A percentile compares a stretch with the other conserved stretches of the same genome.
Evolutionary conservation across 2,888 invertebrate genomes (phyloP).

Genomic region (Aleiodes testaceus): DNA sequence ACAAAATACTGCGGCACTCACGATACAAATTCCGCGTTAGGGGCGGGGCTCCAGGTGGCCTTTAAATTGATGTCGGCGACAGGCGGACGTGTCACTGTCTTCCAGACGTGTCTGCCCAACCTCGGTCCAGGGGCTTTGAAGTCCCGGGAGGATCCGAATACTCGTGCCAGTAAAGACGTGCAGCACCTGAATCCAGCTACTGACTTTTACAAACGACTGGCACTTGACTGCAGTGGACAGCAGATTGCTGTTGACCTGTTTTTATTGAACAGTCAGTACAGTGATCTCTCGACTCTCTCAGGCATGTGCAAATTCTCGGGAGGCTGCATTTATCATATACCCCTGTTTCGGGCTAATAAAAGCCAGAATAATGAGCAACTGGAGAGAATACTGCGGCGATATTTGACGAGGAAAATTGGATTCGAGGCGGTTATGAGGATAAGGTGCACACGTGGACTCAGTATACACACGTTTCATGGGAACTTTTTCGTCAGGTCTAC

Average conservation of each 20-base stretch:
- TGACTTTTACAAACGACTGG: conserved; percentile 97
- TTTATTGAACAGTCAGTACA: conserved; percentile 92
- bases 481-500: conserved; percentile 99
- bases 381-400: conserved; percentile 85
- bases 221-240: conserved; percentile 96
- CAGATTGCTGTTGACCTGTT: conserved; percentile 98
- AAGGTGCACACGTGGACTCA: conserved; percentile 92
- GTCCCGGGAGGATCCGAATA: conserved; percentile 88
- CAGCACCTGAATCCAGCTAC: conserved; percentile 94
- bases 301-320: conserved; percentile 97
- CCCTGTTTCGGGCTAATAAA: conserved; percentile 85
- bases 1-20: conserved; percentile 79
- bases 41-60: conserved; percentile 93
- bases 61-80: conserved; percentile 92
- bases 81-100: conserved; percentile 95
- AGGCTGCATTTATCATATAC: conserved; percentile 94
- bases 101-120: conserved; percentile 92
- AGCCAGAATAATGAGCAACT: conserved; percentile 83
- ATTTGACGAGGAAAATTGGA: conserved; percentile 96
- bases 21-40: conserved; percentile 89
- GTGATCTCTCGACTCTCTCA: conserved; percentile 93
- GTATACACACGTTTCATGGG: conserved; percentile 99
- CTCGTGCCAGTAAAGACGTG: conserved; percentile 85
- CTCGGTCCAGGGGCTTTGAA: conserved; percentile 90
- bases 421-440: conserved; percentile 99